Evolutionary conservation across 2,797 vertebrate species (phyloP).

Genomic region (Siniperca undulata): DNA sequence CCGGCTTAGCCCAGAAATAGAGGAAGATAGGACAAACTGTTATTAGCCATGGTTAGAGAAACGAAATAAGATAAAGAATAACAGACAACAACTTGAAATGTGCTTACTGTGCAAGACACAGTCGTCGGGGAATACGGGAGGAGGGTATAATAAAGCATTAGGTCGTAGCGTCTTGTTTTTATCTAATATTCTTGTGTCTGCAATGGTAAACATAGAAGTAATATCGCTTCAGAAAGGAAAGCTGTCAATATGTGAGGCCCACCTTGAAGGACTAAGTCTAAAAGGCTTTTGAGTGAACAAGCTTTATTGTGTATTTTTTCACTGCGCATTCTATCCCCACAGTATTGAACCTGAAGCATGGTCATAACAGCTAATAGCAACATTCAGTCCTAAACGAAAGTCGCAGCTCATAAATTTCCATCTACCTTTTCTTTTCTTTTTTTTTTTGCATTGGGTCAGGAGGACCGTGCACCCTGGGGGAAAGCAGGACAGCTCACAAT

Average conservation of each 20-base stretch:
- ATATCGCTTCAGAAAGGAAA: constrained; percentile 35
- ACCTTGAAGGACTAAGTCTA: constrained; percentile 30
- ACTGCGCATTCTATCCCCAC: constrained; percentile 32
- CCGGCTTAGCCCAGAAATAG: constrained; percentile 79
- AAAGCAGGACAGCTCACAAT: constrained; percentile 64
- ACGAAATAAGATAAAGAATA: constrained; percentile 77
- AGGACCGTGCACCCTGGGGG: constrained; percentile 49
- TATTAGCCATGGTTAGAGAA: constrained; percentile 76
- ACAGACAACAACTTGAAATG: constrained; percentile 78
- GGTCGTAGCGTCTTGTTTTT: constrained; percentile 50
- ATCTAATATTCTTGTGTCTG: constrained; percentile 55
- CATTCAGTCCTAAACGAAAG: constrained; percentile 62
- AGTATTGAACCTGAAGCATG: constrained; percentile 58
- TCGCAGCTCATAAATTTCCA: constrained; percentile 64
- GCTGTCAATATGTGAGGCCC: constrained; percentile 41
- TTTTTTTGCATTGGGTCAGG: constrained; percentile 52
- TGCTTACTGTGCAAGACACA: constrained; percentile 76
- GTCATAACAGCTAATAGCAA: constrained; percentile 62
- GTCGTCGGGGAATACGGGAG: constrained; percentile 44
- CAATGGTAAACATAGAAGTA: constrained; percentile 49
- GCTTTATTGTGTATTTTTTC: constrained; percentile 46
- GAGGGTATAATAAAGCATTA: constrained; percentile 45
- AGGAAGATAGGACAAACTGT: constrained; percentile 78
- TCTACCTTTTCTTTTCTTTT: constrained; percentile 39
- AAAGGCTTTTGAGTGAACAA: constrained; percentile 36